Evolutionary conservation across 1,140 invertebrate species (phyloP), one percentile per base, ranked within the genome.

Genomic region (Latrodectus geometricus): DNA sequence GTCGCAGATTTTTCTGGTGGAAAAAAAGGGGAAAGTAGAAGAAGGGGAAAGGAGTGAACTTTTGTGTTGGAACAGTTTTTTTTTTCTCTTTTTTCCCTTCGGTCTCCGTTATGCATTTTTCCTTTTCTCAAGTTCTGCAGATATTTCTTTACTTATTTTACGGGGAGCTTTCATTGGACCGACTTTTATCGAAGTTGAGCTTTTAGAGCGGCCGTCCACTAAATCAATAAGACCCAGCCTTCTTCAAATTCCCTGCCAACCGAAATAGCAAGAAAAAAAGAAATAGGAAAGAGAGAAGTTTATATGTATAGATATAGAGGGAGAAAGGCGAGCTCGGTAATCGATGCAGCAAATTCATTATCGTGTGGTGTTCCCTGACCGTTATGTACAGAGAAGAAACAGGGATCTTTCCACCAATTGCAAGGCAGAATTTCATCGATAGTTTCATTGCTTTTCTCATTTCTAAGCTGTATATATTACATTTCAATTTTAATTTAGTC

Each of bases 111-210:
- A 86, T 86, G 83, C 83, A 86, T 77, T 86, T 81, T 85, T 76
- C 69, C 48, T 79, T 66, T 79, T 79, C 70, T 23, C 48, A n/a
- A 11, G 21, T 54, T 21, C 12, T n/a, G 54, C 65, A 49, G 83
- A 86, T 86, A 77, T 86, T 77, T 86, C 81, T 86, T 86, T 86
- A 65, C 56, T 86, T 86, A 86, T 86, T 86, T 86, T 86, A 86
- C 83, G 83, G 74, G 74, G 76, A n/a, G 66, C 74, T 84, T 84
- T 84, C 83, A 70, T 86, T 86, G 74, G 83, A n/a, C n/a, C 17
- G 83, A 86, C 83, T 86, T 86, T 86, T 86, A 86, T 86, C 83
- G 83, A 52, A 86, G 75, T 70, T 72, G 15, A 72, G 83, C 83
- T 86, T 86, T 86, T 86, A 86, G 83, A 86, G 75, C 75, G 49